A percentile compares a stretch with the other conserved stretches of the same genome.
Evolutionary conservation across 1,140 invertebrate genomes (phyloP).

Genomic region (Sinonovacula constricta): DNA sequence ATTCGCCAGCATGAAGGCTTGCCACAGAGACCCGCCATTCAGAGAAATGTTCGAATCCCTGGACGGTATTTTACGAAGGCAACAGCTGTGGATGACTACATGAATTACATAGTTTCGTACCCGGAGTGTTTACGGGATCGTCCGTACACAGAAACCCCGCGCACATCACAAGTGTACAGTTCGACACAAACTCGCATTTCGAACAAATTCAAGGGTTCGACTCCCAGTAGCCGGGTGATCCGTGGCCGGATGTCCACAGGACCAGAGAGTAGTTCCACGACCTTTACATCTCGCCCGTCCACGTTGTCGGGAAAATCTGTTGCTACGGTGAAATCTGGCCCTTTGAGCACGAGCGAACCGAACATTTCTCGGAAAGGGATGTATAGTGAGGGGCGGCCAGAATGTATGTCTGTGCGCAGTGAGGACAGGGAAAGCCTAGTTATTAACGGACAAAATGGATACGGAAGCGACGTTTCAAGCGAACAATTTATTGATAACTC

Average conservation of each 20-base stretch:
- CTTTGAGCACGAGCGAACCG: conserved; percentile 4
- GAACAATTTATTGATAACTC: conserved; percentile 11
- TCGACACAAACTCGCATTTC: conserved; percentile 2
- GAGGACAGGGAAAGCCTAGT: neutral
- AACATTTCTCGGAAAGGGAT: neutral
- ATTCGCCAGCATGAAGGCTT: conserved; percentile 24
- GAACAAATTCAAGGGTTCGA: conserved; percentile 1
- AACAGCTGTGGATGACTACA: neutral
- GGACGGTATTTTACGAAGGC: conserved; percentile 38
- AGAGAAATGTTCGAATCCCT: conserved; percentile 21
- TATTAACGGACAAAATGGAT: neutral
- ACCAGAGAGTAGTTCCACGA: neutral
- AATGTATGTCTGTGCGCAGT: neutral
- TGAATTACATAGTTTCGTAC: conserved; percentile 1
- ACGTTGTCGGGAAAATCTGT: conserved; percentile 19
- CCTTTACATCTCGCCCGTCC: neutral
- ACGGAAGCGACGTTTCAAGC: neutral
- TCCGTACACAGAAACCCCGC: conserved; percentile 23
- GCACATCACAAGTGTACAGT: neutral
- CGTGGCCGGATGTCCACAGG: conserved; percentile 8
- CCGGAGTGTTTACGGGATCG: neutral
- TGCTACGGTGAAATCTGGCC: conserved; percentile 30
- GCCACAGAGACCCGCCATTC: conserved; percentile 29
- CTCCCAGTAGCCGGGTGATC: conserved; percentile 5
- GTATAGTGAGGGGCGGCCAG: neutral